Evolutionary conservation across 1,140 invertebrate species (phyloP).

Genomic region (Drosophila sturtevanti): DNA sequence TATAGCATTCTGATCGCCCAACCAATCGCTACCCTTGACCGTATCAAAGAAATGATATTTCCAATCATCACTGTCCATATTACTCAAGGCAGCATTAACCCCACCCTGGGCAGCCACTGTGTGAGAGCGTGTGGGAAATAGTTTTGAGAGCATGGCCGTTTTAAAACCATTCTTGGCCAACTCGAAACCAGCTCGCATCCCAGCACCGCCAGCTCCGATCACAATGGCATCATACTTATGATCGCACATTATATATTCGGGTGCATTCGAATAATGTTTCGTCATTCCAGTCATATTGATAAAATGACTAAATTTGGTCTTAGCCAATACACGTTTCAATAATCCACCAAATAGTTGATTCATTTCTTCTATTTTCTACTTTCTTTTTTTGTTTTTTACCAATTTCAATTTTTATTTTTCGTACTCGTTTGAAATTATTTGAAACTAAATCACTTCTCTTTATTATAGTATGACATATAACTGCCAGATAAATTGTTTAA

Average conservation of each 20-base stretch:
- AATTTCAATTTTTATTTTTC: background rate
- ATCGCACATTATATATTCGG: conserved; percentile 84
- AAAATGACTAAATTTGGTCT: background rate
- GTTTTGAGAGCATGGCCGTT: conserved; percentile 95
- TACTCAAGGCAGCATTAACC: conserved; percentile 92
- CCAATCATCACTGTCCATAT: conserved; percentile 94
- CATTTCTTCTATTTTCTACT: conserved; percentile 1
- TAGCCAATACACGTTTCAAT: background rate
- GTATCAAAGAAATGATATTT: conserved; percentile 97
- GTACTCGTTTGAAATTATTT: background rate
- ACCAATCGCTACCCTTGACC: conserved; percentile 97
- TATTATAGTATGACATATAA: too few relatives aligned
- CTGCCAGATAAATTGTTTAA: too few relatives aligned
- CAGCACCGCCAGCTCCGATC: conserved; percentile 96
- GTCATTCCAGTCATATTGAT: conserved; percentile 16
- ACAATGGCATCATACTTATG: conserved; percentile 96
- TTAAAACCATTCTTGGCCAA: conserved; percentile 95
- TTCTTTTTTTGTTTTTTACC: background rate
- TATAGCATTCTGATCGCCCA: conserved; percentile 97
- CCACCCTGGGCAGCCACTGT: conserved; percentile 97
- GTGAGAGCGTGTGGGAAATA: conserved; percentile 96
- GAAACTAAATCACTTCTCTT: too few relatives aligned
- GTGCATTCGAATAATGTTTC: background rate
- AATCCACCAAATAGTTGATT: conserved; percentile 2
- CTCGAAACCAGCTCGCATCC: conserved; percentile 94